Evolutionary conservation across 2,797 vertebrate species (phyloP).

Genomic region (Hipposideros larvatus): DNA sequence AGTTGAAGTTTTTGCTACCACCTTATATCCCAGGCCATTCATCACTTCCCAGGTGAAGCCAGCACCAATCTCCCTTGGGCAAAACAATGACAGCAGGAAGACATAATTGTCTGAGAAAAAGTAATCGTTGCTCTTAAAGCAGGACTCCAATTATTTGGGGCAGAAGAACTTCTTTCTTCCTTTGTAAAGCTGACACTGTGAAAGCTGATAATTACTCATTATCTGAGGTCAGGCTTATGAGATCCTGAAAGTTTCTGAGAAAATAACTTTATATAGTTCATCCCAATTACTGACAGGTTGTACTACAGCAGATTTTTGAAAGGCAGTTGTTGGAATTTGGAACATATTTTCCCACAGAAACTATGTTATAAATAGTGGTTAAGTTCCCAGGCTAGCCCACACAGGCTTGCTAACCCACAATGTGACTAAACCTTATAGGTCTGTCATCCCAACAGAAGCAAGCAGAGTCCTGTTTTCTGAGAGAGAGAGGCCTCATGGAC

Average conservation of each 20-base stretch:
- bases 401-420: constrained; percentile 25
- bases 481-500: neutral
- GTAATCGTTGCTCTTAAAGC: neutral
- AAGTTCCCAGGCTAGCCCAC: constrained; percentile 62
- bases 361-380: constrained; percentile 70
- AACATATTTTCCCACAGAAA: constrained; percentile 70
- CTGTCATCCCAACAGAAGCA: neutral
- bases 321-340: constrained; percentile 52
- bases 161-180: constrained; percentile 3
- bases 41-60: constrained; percentile 51
- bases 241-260: constrained; percentile 60
- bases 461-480: neutral
- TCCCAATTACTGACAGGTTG: constrained; percentile 39
- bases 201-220: constrained; percentile 48
- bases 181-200: neutral
- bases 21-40: neutral
- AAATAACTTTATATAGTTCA: constrained; percentile 15
- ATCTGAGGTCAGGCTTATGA: constrained; percentile 59
- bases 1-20: neutral
- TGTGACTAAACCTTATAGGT: constrained; percentile 5
- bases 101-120: constrained; percentile 39
- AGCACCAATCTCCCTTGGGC: constrained; percentile 48
- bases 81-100: constrained; percentile 57
- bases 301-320: constrained; percentile 59
- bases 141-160: neutral